Evolutionary conservation across 1,140 invertebrate genomes (phyloP).

Genomic region (Tetramorium alpestre): DNA sequence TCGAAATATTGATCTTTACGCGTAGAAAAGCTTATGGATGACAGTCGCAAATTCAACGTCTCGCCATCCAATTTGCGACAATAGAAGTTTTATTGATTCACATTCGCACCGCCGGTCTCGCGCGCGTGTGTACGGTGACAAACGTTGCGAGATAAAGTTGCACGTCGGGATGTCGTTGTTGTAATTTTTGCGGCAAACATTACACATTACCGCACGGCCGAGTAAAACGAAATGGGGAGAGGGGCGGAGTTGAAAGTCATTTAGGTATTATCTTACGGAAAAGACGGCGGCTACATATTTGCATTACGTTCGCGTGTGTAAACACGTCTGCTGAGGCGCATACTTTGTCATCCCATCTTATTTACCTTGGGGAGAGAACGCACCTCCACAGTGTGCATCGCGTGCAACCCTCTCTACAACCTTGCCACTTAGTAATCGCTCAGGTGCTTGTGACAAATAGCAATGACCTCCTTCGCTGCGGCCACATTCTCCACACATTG

Average conservation of each 20-base stretch:
- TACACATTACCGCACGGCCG: neutral
- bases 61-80: neutral
- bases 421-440: slow-evolving; percentile 57
- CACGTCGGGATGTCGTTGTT: neutral
- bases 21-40: neutral
- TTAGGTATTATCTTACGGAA: slow-evolving; percentile 56
- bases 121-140: neutral
- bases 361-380: slow-evolving; percentile 59
- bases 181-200: slow-evolving; percentile 45
- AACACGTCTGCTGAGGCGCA: slow-evolving; percentile 64
- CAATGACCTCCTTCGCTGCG: slow-evolving; percentile 61
- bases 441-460: slow-evolving; percentile 64
- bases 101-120: neutral
- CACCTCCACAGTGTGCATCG: slow-evolving; percentile 30
- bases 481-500: slow-evolving; percentile 1
- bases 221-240: neutral
- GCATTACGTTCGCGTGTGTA: slow-evolving; percentile 64
- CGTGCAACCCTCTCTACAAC: slow-evolving; percentile 30
- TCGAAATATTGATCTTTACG: slow-evolving; percentile 21
- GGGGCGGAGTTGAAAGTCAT: slow-evolving; percentile 46
- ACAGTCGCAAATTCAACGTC: neutral
- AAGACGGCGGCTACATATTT: slow-evolving; percentile 57
- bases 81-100: slow-evolving; percentile 21
- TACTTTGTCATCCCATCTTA: slow-evolving; percentile 70
- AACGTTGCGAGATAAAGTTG: slow-evolving; percentile 24